Conservation (phyloP, 2,888 invertebrate genomes). For the Sphaerophoria taeniata region DNA sequence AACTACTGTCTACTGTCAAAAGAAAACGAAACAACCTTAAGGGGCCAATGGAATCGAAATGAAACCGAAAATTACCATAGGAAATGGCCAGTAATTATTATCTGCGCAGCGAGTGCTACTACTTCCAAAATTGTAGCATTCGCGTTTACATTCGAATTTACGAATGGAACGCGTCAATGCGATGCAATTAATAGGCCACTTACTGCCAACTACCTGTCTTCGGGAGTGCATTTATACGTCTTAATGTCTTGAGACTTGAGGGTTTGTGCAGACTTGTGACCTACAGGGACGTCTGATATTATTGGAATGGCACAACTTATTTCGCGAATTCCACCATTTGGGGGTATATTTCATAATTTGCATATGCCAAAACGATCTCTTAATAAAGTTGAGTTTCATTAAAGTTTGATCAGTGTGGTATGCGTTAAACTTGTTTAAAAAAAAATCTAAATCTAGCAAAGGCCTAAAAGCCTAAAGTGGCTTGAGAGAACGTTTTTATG, state of each 20-base stretch:
- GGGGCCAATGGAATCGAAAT: conserved; percentile 44
- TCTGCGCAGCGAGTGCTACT: conserved; percentile 44
- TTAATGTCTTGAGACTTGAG: too few relatives aligned
- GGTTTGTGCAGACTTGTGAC: conserved; percentile 35
- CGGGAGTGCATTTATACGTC: conserved; percentile 43
- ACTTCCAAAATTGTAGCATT: not conserved
- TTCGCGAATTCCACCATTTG: conserved; percentile 16
- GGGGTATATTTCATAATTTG: conserved; percentile 62
- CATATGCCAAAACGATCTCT: too few relatives aligned
- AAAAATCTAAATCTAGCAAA: too few relatives aligned
- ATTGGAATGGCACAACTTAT: conserved; percentile 25
- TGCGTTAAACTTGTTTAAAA: too few relatives aligned
- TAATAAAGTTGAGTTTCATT: too few relatives aligned
- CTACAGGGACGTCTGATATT: conserved; percentile 51
- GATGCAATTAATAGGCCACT: conserved; percentile 61
- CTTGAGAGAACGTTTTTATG: too few relatives aligned
- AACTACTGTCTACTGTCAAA: too few relatives aligned
- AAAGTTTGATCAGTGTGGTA: too few relatives aligned
- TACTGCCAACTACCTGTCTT: conserved; percentile 66
- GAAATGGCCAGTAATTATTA: conserved; percentile 64
- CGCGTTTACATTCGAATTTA: not conserved
- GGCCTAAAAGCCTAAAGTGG: too few relatives aligned
- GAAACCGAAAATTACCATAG: conserved; percentile 44
- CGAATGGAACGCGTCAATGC: conserved; percentile 41
- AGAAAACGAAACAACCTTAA: conserved; percentile 40